phyloP scores from a whole-genome alignment of 2,888 invertebrate genomes.

The Ophion costatus region DNA sequence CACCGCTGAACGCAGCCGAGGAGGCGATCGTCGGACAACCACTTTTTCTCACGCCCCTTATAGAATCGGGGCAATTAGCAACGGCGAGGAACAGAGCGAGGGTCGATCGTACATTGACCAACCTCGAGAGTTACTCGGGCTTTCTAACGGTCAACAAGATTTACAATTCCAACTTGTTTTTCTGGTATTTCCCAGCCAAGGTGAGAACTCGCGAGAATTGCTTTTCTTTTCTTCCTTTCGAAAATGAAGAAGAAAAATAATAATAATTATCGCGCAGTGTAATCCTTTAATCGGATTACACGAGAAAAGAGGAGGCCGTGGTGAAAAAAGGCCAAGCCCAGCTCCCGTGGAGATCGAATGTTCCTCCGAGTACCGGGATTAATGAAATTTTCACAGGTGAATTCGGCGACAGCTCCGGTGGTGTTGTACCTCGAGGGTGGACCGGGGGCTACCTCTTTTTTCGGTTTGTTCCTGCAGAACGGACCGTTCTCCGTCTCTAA shows the following conservation, averaged over 20 bases:
- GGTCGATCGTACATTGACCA: slow-evolving; percentile 86
- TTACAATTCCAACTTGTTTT: slow-evolving; percentile 93
- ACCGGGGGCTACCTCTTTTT: slow-evolving; percentile 91
- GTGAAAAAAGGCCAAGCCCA: too few species aligned
- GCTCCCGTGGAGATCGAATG: too few species aligned
- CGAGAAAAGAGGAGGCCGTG: too few species aligned
- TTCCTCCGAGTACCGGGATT: neutral
- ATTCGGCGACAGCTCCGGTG: slow-evolving; percentile 87
- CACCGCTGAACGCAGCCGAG: slow-evolving; percentile 66
- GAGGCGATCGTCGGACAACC: slow-evolving; percentile 85
- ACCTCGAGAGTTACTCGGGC: slow-evolving; percentile 89
- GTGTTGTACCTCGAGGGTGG: slow-evolving; percentile 94
- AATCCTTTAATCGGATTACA: too few species aligned
- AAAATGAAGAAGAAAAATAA: too few species aligned
- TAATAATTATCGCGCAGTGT: too few species aligned
- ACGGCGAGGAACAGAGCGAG: slow-evolving; percentile 86
- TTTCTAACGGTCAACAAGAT: slow-evolving; percentile 92
- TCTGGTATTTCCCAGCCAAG: slow-evolving; percentile 95
- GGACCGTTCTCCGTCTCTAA: slow-evolving; percentile 88
- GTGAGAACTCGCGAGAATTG: too few species aligned
- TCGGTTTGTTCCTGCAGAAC: slow-evolving; percentile 93
- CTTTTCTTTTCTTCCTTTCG: too few species aligned
- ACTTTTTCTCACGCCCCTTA: slow-evolving; percentile 90
- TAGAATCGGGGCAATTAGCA: slow-evolving; percentile 89
- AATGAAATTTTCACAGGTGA: slow-evolving; percentile 74